Evolutionary conservation across 2,113 vertebrate species (phyloP), one percentile per base, ranked within the genome.

Genomic region (Chionis minor): DNA sequence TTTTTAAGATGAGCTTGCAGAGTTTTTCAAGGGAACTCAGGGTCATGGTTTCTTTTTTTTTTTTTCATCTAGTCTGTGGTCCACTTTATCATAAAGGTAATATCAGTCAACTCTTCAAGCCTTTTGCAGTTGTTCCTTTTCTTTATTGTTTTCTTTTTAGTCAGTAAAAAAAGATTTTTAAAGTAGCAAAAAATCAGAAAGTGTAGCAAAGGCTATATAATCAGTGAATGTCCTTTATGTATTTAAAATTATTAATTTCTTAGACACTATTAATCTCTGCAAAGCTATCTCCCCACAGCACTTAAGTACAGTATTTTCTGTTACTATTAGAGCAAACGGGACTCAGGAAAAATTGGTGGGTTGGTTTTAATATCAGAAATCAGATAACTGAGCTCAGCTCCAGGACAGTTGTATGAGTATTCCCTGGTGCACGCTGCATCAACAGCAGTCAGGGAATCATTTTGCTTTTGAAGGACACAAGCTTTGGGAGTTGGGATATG

Each of bases 401-500:
- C 58, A 90, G 58, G 45, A 91, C 54, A 56, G 56, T 69, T 70
- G 74, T 81, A 8, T 47, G 55, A 88, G 47, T 67, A 74, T 42
- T 78, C 82, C 30, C 71, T 38, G 20, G 62, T 58, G 59, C 33
- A 67, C 15, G 13, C 21, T 83, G 51, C 59, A 90, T 54, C 79
- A 88, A 59, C 47, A 63, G 71, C 47, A 90, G 42, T 47, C n/a
- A 59, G 63, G 92, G 79, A 95, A 83, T 78, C 22, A 1, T 78
- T 84, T 88, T 66, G 42, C 63, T 92, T 94, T 90, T 82, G 90
- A 94, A 93, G 86, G 92, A 95, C 85, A 86, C 22, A 67, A 78
- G 47, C 59, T 88, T 62, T 84, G 82, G 32, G 70, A 83, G 55
- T 17, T 86, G 38, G 51, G 55, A 51, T 83, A 81, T 15, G 23